Conservation (phyloP, 2,113 vertebrate species). For the Chamaetylas fuelleborni region DNA sequence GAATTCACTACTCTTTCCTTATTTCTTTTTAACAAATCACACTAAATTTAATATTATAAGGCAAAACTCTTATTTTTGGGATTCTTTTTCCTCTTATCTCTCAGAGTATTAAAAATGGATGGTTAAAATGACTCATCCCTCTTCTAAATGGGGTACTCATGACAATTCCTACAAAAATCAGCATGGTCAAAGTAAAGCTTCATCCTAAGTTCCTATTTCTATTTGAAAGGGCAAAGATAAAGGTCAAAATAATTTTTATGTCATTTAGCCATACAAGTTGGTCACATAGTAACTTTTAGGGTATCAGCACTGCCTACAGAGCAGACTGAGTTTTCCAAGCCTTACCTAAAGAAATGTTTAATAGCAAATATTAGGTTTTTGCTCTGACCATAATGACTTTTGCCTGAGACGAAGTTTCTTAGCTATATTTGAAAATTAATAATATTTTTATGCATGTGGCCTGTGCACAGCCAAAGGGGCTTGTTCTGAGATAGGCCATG, state of each 20-base stretch:
- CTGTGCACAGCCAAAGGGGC: neutral
- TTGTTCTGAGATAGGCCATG: neutral
- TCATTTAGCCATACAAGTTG: neutral
- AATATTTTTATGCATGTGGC: neutral
- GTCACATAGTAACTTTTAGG: neutral
- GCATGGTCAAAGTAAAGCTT: neutral
- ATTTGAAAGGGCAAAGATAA: neutral
- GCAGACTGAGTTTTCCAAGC: neutral
- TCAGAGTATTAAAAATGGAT: neutral
- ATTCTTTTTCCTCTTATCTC: neutral
- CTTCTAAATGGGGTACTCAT: neutral
- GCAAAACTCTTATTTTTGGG: neutral
- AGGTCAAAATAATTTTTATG: neutral
- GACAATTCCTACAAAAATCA: neutral
- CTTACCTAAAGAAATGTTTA: neutral
- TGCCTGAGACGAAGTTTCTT: neutral
- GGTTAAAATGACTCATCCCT: neutral
- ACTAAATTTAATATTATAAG: neutral
- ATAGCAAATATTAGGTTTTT: neutral
- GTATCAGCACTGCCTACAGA: neutral
- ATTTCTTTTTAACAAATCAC: neutral
- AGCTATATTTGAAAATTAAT: neutral
- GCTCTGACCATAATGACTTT: neutral
- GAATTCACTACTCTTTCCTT: neutral
- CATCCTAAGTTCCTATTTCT: neutral